phyloP scores from a whole-genome alignment of 2,797 vertebrate species.

The Melanotaenia trifasciata region DNA sequence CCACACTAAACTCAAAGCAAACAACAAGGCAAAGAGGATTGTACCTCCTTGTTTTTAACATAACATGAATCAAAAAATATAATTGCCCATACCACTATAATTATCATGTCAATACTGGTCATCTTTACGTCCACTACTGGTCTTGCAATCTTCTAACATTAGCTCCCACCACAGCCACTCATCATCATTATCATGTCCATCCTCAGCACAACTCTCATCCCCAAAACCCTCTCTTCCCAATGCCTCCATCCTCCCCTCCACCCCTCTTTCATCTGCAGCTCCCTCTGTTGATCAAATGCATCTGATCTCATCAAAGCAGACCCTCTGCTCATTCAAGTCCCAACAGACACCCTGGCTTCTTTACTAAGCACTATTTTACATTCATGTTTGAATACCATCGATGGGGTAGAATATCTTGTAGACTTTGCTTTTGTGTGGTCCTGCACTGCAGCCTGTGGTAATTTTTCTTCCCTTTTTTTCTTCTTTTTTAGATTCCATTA shows the following conservation, averaged over 20 bases:
- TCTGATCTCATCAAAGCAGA: conserved; percentile 82
- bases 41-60: conserved; percentile 23
- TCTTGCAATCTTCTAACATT: conserved; percentile 42
- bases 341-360: conserved; percentile 74
- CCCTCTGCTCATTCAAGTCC: conserved; percentile 80
- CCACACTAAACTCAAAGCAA: conserved; percentile 16
- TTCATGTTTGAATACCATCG: conserved; percentile 78
- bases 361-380: conserved; percentile 79
- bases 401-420: conserved; percentile 71
- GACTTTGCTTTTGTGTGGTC: conserved; percentile 79
- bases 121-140: conserved; percentile 19
- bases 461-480: conserved; percentile 6
- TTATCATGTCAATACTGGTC: conserved; percentile 9
- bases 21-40: conserved; percentile 15
- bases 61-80: conserved; percentile 22
- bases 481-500: conserved; percentile 33
- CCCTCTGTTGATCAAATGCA: conserved; percentile 82
- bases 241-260: conserved; percentile 24
- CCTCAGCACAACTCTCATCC: conserved; percentile 68
- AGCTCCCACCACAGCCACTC: conserved; percentile 40
- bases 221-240: conserved; percentile 62
- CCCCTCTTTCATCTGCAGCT: conserved; percentile 75
- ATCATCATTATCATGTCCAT: conserved; percentile 67
- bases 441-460: conserved; percentile 66
- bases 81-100: not conserved